Conservation (phyloP, 2,113 vertebrate species). For the Muntiacus reevesi region DNA sequence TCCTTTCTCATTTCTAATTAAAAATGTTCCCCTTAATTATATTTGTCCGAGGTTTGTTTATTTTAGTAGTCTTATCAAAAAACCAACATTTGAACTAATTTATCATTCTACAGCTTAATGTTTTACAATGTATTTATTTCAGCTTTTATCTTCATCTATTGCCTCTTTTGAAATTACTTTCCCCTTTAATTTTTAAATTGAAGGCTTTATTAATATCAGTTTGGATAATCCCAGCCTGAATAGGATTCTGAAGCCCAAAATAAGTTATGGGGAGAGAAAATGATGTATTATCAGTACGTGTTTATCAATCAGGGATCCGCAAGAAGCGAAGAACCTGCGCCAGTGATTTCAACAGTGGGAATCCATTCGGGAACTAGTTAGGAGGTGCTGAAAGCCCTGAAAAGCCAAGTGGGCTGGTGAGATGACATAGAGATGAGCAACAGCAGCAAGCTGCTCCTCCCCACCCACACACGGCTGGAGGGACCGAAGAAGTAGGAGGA, state of each 20-base stretch:
- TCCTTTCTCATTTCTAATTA: slow-evolving; percentile 64
- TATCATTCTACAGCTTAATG: slow-evolving; percentile 11
- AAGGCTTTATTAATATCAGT: slow-evolving; percentile 17
- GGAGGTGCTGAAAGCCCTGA: neutral
- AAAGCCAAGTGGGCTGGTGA: neutral
- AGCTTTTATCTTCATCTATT: slow-evolving; percentile 41
- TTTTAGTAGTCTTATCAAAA: slow-evolving; percentile 46
- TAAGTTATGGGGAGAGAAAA: neutral
- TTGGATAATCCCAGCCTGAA: neutral
- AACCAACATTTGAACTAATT: slow-evolving; percentile 25
- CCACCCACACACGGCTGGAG: neutral
- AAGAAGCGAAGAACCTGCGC: neutral
- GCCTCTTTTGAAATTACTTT: slow-evolving; percentile 28
- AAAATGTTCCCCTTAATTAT: slow-evolving; percentile 57
- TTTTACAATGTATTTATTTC: slow-evolving; percentile 10
- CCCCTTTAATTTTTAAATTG: slow-evolving; percentile 9
- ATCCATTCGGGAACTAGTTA: neutral
- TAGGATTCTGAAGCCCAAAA: neutral
- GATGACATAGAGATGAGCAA: neutral
- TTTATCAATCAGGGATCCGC: neutral
- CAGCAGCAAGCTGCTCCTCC: neutral
- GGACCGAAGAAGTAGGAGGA: too few relatives aligned
- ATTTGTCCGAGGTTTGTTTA: slow-evolving; percentile 55
- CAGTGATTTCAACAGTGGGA: neutral
- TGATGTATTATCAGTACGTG: neutral